A percentile compares a stretch with the other conserved stretches of the same genome.
Evolutionary conservation across 2,888 invertebrate species (phyloP).

Genomic region (Polydrusus tereticollis): DNA sequence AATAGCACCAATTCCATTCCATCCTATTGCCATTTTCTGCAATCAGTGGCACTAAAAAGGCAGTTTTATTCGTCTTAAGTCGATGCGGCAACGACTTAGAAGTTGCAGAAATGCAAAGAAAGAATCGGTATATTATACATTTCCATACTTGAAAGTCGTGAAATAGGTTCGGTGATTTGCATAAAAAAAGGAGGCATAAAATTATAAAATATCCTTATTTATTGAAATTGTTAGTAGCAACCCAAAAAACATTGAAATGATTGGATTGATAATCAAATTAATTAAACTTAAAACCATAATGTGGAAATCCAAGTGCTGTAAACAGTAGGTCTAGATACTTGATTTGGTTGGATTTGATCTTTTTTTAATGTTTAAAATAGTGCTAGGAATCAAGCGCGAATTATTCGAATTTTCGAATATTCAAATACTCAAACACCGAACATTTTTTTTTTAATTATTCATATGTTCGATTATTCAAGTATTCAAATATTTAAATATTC

Average conservation of each 20-base stretch:
- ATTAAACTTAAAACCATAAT: background rate
- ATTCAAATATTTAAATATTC: too few relatives aligned
- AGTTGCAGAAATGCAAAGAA: constrained; percentile 37
- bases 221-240: background rate
- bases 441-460: too few relatives aligned
- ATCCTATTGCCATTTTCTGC: constrained; percentile 45
- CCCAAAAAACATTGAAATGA: background rate
- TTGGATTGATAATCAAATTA: background rate
- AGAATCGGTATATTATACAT: constrained; percentile 34
- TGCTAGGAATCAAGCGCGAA: too few relatives aligned
- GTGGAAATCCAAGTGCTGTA: too few relatives aligned
- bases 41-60: constrained; percentile 43
- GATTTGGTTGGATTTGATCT: too few relatives aligned
- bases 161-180: background rate
- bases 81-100: constrained; percentile 39
- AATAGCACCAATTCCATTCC: constrained; percentile 38
- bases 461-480: too few relatives aligned
- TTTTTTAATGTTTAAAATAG: too few relatives aligned
- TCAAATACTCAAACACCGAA: too few relatives aligned
- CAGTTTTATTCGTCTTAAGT: constrained; percentile 46
- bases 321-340: too few relatives aligned
- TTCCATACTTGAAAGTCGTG: constrained; percentile 32
- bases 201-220: constrained; percentile 4
- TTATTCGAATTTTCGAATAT: too few relatives aligned
- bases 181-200: background rate